Evolutionary conservation across 2,797 vertebrate species (phyloP).

Genomic region (Acanthurus lineatus): DNA sequence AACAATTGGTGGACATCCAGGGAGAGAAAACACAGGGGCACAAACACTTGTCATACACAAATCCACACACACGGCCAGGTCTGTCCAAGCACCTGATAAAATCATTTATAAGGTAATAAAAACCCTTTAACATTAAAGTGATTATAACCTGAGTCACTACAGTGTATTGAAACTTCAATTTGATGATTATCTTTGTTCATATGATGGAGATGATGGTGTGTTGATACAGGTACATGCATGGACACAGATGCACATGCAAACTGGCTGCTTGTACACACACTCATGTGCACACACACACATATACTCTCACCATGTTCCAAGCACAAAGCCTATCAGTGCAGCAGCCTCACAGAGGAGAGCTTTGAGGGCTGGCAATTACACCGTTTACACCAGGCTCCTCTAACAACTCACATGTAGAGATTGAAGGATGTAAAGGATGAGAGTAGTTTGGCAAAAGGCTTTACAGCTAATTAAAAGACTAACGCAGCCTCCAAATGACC

Average conservation of each 20-base stretch:
- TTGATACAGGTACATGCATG: slow-evolving; percentile 2
- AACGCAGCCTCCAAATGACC: slow-evolving; percentile 74
- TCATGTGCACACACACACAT: slow-evolving; percentile 1
- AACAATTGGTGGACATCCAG: slow-evolving; percentile 43
- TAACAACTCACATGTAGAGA: slow-evolving; percentile 49
- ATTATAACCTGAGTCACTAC: slow-evolving; percentile 33
- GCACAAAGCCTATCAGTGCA: slow-evolving; percentile 26
- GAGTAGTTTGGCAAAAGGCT: slow-evolving; percentile 71
- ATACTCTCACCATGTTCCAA: neutral
- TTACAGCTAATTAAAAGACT: slow-evolving; percentile 82
- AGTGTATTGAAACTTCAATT: neutral
- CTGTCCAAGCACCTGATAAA: slow-evolving; percentile 37
- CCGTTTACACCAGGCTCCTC: slow-evolving; percentile 62
- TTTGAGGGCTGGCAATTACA: slow-evolving; percentile 61
- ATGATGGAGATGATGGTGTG: neutral
- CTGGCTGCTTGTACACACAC: neutral
- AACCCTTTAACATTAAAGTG: slow-evolving; percentile 37
- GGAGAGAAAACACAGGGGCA: slow-evolving; percentile 9
- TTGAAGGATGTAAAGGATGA: slow-evolving; percentile 67
- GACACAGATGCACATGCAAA: slow-evolving; percentile 15
- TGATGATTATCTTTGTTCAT: slow-evolving; percentile 22
- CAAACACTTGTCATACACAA: slow-evolving; percentile 41
- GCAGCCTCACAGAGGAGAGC: slow-evolving; percentile 39
- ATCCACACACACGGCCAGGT: slow-evolving; percentile 6
- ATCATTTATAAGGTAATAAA: slow-evolving; percentile 47